Evolutionary conservation across 2,888 invertebrate genomes (phyloP).

Genomic region (Cactoblastis cactorum): DNA sequence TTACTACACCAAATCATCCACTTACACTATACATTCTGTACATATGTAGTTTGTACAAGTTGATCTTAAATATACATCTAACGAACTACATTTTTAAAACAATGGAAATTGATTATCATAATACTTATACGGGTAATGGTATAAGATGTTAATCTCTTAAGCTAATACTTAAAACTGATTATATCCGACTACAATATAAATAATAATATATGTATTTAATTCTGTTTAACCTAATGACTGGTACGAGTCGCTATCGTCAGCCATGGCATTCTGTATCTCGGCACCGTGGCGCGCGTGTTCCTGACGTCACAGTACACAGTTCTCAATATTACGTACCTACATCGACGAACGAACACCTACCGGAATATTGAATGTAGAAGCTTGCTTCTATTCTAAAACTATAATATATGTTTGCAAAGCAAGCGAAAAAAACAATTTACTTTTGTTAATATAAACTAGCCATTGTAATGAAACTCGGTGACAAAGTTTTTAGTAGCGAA

Average conservation of each 20-base stretch:
- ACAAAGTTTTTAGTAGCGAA: background rate
- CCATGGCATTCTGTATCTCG: slow-evolving; percentile 55
- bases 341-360: slow-evolving; percentile 15
- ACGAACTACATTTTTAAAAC: slow-evolving; percentile 57
- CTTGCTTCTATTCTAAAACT: slow-evolving; percentile 20
- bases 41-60: slow-evolving; percentile 76
- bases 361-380: slow-evolving; percentile 14
- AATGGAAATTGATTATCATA: slow-evolving; percentile 76
- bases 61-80: slow-evolving; percentile 57
- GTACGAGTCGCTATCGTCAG: slow-evolving; percentile 56
- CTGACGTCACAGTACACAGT: slow-evolving; percentile 22
- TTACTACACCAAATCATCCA: slow-evolving; percentile 23
- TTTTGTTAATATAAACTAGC: background rate
- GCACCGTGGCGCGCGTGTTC: slow-evolving; percentile 36
- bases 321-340: slow-evolving; percentile 19
- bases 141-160: slow-evolving; percentile 72
- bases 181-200: slow-evolving; percentile 64
- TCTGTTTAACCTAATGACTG: slow-evolving; percentile 65
- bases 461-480: background rate
- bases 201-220: slow-evolving; percentile 56
- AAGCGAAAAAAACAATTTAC: background rate
- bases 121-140: slow-evolving; percentile 74
- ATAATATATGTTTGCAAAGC: background rate
- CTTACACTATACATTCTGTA: slow-evolving; percentile 63
- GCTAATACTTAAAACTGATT: slow-evolving; percentile 55